These are phyloP conservation scores for Thalpophila matura DNA, from an alignment of 2,888 invertebrate genomes.

Conservation along the genomic window DNA sequence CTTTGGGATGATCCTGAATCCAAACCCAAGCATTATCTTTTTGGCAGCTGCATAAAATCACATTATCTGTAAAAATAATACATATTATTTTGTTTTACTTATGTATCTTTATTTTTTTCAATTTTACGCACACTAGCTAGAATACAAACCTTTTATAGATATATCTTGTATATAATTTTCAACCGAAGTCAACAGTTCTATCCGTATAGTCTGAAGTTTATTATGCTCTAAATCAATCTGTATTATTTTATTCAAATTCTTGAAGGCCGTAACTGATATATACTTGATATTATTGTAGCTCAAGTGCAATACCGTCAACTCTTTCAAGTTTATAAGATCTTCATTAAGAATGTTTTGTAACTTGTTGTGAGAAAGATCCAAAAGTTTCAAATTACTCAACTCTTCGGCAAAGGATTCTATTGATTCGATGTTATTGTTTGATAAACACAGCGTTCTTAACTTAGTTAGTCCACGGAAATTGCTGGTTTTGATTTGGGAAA, in stretches of 20 bases:
- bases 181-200: constrained; percentile 94
- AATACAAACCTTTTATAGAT: constrained; percentile 93
- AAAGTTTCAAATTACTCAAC: constrained; percentile 93
- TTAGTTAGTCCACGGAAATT: constrained; percentile 94
- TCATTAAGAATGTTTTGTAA: constrained; percentile 94
- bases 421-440: constrained; percentile 95
- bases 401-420: constrained; percentile 95
- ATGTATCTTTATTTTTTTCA: not conserved
- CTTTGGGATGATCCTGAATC: constrained; percentile 95
- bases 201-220: constrained; percentile 94
- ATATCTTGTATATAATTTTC: constrained; percentile 96
- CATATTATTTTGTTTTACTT: not conserved
- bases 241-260: constrained; percentile 94
- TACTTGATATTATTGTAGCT: constrained; percentile 96
- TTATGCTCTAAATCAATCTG: constrained; percentile 95
- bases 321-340: constrained; percentile 94
- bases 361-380: constrained; percentile 96
- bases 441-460: constrained; percentile 95
- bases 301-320: constrained; percentile 94
- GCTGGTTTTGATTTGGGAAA: constrained; percentile 95
- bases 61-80: constrained; percentile 93
- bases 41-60: constrained; percentile 97
- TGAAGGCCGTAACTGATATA: constrained; percentile 95
- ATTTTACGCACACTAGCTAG: not conserved
- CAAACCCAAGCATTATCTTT: constrained; percentile 98